Conservation (phyloP, 2,113 vertebrate genomes). For the Leucosticte australis region DNA sequence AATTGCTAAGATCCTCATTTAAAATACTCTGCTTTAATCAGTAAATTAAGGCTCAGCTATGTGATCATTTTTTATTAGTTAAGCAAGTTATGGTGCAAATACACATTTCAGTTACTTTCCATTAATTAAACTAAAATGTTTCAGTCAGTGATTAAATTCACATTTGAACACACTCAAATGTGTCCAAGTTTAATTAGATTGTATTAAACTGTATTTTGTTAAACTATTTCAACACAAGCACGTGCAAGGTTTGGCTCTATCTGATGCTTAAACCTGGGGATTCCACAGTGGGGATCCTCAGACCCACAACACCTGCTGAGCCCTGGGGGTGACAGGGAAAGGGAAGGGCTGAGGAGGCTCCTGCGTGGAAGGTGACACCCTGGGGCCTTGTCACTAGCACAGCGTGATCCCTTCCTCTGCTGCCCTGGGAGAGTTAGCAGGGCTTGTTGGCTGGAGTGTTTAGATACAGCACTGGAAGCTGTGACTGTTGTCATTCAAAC, state of each 20-base stretch:
- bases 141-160: neutral
- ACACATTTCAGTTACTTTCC: neutral
- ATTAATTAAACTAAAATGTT: neutral
- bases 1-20: neutral
- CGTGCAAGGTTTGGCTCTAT: neutral
- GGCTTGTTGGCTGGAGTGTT: neutral
- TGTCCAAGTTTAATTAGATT: neutral
- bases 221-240: neutral
- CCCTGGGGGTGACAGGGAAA: neutral
- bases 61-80: neutral
- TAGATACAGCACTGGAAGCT: neutral
- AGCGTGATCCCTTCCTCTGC: rapidly evolving
- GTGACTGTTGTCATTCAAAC: neutral
- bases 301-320: neutral
- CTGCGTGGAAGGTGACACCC: neutral
- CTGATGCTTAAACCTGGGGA: neutral
- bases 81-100: neutral
- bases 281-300: neutral
- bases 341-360: neutral
- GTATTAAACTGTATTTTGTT: neutral
- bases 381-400: neutral
- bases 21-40: neutral
- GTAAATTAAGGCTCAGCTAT: neutral
- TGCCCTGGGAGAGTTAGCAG: neutral
- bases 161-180: neutral